Evolutionary conservation across 2,113 vertebrate species (phyloP).

Genomic region (Epinephelus lanceolatus): DNA sequence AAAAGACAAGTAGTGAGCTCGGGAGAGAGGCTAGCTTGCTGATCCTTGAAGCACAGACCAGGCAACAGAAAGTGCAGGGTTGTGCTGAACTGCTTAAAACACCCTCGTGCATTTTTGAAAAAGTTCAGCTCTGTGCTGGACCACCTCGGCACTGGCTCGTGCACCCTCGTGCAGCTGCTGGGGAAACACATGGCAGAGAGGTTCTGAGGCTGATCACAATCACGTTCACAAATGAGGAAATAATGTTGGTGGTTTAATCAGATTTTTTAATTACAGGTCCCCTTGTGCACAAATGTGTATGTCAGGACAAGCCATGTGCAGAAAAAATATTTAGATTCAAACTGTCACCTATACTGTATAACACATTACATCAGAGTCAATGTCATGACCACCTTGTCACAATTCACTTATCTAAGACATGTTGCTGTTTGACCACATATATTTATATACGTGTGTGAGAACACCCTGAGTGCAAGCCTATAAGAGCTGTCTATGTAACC

Average conservation of each 20-base stretch:
- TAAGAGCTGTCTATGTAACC: background rate
- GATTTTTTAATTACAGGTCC: background rate
- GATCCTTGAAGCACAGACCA: slow-evolving; percentile 48
- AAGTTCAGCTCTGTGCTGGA: slow-evolving; percentile 60
- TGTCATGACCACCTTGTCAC: background rate
- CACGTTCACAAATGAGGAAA: slow-evolving; percentile 6
- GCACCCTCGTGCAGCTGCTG: slow-evolving; percentile 61
- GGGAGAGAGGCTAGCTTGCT: slow-evolving; percentile 30
- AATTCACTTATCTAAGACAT: background rate
- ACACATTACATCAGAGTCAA: background rate
- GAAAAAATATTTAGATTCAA: background rate
- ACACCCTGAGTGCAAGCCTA: background rate
- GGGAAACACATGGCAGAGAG: slow-evolving; percentile 44
- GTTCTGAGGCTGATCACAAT: slow-evolving; percentile 29
- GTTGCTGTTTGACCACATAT: background rate
- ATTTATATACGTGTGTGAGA: background rate
- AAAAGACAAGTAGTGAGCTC: slow-evolving; percentile 22
- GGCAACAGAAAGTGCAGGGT: slow-evolving; percentile 41
- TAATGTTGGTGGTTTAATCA: slow-evolving; percentile 1
- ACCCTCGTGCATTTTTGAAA: slow-evolving; percentile 47
- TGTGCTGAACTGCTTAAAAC: slow-evolving; percentile 53
- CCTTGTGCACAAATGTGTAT: background rate
- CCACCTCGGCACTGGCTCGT: slow-evolving; percentile 46
- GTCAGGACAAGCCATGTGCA: background rate
- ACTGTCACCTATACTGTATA: too few species aligned